Evolutionary conservation across 2,888 invertebrate genomes (phyloP).

Genomic region (Blastobasis lacticolella): DNA sequence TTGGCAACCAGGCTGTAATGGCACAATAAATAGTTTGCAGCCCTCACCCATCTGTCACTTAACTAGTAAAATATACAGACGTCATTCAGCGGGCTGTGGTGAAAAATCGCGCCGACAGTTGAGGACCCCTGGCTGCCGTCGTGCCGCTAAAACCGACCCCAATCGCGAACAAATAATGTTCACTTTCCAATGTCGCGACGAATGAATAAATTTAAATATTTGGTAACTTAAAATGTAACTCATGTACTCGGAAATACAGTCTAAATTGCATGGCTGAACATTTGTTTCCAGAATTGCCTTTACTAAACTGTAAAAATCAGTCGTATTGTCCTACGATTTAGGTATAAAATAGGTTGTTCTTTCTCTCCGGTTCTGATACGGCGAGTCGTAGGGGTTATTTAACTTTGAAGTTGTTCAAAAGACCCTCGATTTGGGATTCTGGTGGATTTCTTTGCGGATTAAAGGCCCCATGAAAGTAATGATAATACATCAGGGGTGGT

Average conservation of each 20-base stretch:
- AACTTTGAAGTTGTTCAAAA: conserved; percentile 73
- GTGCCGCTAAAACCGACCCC: conserved; percentile 13
- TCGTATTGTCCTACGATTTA: conserved; percentile 30
- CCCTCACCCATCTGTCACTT: conserved; percentile 71
- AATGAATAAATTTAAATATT: conserved; percentile 71
- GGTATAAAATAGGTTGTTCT: conserved; percentile 26
- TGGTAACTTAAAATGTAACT: conserved; percentile 74
- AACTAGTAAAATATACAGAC: conserved; percentile 72
- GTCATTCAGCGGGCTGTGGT: conserved; percentile 60
- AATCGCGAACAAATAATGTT: conserved; percentile 27
- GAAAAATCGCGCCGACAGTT: conserved; percentile 59
- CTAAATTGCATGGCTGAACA: conserved; percentile 67
- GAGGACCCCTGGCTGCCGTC: conserved; percentile 47
- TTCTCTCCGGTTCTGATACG: conserved; percentile 20
- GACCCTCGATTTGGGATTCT: conserved; percentile 68
- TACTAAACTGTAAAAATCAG: conserved; percentile 24
- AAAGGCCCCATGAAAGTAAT: conserved; percentile 71
- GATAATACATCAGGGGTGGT: conserved; percentile 43
- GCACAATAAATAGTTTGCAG: conserved; percentile 70
- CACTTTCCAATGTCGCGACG: conserved; percentile 31
- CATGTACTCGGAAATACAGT: conserved; percentile 73
- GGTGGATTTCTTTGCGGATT: conserved; percentile 73
- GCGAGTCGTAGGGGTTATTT: conserved; percentile 55
- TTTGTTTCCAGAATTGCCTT: conserved; percentile 55
- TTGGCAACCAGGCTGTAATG: conserved; percentile 64